Conservation (phyloP, 30 jellyfish, hydroid and myxozoan species). For the Nemopilema nomurai region DNA sequence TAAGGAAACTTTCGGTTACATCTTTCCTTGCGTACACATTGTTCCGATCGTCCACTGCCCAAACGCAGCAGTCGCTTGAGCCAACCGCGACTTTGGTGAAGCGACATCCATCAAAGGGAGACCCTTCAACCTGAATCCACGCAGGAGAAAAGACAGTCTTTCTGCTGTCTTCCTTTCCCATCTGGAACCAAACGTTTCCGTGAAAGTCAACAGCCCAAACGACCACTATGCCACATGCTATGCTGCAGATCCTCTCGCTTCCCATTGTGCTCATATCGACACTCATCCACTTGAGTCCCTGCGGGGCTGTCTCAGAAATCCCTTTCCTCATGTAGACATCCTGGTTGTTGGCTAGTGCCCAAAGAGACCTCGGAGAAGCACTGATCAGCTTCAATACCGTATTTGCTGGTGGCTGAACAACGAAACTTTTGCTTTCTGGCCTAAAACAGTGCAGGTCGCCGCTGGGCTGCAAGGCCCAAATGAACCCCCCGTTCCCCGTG, state of each 20-base stretch:
- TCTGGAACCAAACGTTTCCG: constrained; percentile 98
- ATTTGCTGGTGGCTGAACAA: constrained; percentile 92
- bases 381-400: constrained; percentile 85
- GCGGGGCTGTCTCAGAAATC: constrained; percentile 90
- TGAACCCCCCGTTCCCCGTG: constrained; percentile 83
- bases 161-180: constrained; percentile 89
- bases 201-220: constrained; percentile 99
- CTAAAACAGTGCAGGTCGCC: constrained; percentile 90
- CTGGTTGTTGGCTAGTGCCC: constrained; percentile 92
- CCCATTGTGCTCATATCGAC: constrained; percentile 95
- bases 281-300: constrained; percentile 91
- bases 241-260: constrained; percentile 74
- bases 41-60: constrained; percentile 98
- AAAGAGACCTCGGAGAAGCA: constrained; percentile 89
- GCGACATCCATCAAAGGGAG: constrained; percentile 97
- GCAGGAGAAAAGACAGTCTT: constrained; percentile 82
- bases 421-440: constrained; percentile 81
- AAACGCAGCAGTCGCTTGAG: constrained; percentile 82
- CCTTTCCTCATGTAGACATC: constrained; percentile 94
- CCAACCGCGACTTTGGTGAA: constrained; percentile 92
- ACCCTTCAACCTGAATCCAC: constrained; percentile 97
- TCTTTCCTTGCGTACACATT: constrained; percentile 94
- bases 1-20: constrained; percentile 90
- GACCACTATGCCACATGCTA: constrained; percentile 82
- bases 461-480: constrained; percentile 98